Base-by-base conservation (phyloP, 2,888 invertebrate species). In the Lasioglossum zephyrum region DNA sequence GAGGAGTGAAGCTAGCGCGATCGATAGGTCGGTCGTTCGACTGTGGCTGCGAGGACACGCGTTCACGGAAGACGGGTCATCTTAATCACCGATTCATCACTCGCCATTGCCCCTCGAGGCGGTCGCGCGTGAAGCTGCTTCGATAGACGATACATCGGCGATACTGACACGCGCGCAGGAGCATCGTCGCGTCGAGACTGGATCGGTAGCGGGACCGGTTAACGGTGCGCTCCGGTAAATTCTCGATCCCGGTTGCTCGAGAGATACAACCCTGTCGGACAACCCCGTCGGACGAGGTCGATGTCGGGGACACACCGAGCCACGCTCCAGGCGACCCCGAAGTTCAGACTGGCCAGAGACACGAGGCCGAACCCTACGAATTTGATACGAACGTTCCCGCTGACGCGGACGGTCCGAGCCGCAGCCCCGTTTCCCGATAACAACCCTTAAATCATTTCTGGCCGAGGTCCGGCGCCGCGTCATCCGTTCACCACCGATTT, bases 31-130 rank as follows among this genome's bases (percentile, higher is more conserved):
- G 80, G 44, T 78, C 79, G 79, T n/a, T 60, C 39, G 74, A 44
- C 80, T 69, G 78, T 73, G 80, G 73, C 60, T 49, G 69, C 53
- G 63, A 26, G 77, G 75, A 41, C 81, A 72, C 66, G 75, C 79
- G 85, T 86, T 87, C 80, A 80, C 82, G 87, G 85, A 73, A 53
- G 82, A 79, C 81, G 84, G 89, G 81, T 87, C 90, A 88, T 91
- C 92, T 93, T 91, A 91, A 93, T 93, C 92, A 90, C 79, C 92
- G 88, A 93, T 93, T 93, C 90, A 89, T 93, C 92, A 90, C 92
- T 84, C 88, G 89, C 89, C 92, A 92, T 93, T 92, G 91, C 87
- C 88, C 82, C 87, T 84, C 75, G 89, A 79, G 87, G 88, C 90
- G 89, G 88, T 91, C 91, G 91, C 86, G 86, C 89, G 91, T 88